phyloP scores from a whole-genome alignment of 2,888 invertebrate genomes.

The Allolobophora icterica region DNA sequence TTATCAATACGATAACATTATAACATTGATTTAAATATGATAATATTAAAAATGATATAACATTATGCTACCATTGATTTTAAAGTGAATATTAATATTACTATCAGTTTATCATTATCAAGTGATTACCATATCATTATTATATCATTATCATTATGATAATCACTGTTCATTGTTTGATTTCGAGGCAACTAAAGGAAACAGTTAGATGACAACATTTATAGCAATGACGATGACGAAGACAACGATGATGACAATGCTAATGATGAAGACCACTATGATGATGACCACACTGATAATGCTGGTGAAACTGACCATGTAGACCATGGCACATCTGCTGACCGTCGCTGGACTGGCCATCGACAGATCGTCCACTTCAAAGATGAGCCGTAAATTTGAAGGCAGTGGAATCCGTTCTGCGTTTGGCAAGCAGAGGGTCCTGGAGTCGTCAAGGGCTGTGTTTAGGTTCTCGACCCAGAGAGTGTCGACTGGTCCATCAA shows the following conservation, averaged over 20 bases:
- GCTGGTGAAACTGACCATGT: slow-evolving; percentile 58
- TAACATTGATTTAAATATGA: not conserved
- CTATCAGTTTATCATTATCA: not conserved
- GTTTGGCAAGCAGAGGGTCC: slow-evolving; percentile 63
- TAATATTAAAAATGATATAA: too few relatives aligned
- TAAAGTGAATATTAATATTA: not conserved
- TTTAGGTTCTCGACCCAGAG: slow-evolving; percentile 64
- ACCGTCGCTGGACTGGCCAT: slow-evolving; percentile 65
- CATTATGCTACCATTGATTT: too few relatives aligned
- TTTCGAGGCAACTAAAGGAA: not conserved
- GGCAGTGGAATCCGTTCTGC: slow-evolving; percentile 63
- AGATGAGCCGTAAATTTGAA: slow-evolving; percentile 61
- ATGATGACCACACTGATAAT: not conserved
- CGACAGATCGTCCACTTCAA: slow-evolving; percentile 64
- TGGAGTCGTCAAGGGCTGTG: slow-evolving; percentile 65
- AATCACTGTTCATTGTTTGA: too few relatives aligned
- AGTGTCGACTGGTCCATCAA: slow-evolving; percentile 65
- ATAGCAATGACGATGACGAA: not conserved
- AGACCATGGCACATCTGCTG: slow-evolving; percentile 65
- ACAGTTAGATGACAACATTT: not conserved
- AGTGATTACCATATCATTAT: not conserved
- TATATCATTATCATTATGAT: not conserved
- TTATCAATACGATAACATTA: too few relatives aligned
- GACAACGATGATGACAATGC: not conserved
- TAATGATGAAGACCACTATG: not conserved